Evolutionary conservation across 2,888 invertebrate species (phyloP).

Genomic region (Adineta ricciae): DNA sequence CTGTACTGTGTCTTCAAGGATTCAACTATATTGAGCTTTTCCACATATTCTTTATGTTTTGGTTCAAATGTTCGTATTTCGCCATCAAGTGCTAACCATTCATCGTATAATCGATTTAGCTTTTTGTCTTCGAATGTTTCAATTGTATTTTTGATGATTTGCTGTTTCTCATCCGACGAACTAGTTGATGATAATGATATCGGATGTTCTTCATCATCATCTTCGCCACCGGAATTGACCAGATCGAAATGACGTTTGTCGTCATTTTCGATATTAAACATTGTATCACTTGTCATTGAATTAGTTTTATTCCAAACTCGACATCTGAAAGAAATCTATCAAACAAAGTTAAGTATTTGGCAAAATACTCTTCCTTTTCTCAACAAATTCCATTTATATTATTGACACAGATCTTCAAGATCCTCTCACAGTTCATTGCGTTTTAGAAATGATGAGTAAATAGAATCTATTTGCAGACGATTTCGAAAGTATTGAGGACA

Average conservation of each 20-base stretch:
- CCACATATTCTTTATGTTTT: slow-evolving; percentile 32
- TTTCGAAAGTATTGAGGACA: not conserved
- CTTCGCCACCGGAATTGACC: not conserved
- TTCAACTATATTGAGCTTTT: slow-evolving; percentile 30
- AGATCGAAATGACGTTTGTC: not conserved
- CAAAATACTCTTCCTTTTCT: not conserved
- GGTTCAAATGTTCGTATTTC: not conserved
- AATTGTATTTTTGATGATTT: not conserved
- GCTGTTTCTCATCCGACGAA: not conserved
- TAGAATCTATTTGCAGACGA: not conserved
- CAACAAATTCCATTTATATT: not conserved
- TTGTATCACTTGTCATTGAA: not conserved
- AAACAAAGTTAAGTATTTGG: not conserved
- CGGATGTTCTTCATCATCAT: not conserved
- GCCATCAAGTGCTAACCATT: not conserved
- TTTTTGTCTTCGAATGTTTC: not conserved
- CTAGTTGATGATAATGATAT: not conserved
- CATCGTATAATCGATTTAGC: not conserved
- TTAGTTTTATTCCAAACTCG: not conserved
- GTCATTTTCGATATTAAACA: not conserved
- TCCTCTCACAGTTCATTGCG: not conserved
- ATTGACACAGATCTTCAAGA: not conserved
- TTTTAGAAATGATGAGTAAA: not conserved
- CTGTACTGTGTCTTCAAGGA: slow-evolving; percentile 21
- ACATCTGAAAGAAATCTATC: not conserved